Conservation (phyloP, 2,888 invertebrate species). For the Geotrupes spiniger region DNA sequence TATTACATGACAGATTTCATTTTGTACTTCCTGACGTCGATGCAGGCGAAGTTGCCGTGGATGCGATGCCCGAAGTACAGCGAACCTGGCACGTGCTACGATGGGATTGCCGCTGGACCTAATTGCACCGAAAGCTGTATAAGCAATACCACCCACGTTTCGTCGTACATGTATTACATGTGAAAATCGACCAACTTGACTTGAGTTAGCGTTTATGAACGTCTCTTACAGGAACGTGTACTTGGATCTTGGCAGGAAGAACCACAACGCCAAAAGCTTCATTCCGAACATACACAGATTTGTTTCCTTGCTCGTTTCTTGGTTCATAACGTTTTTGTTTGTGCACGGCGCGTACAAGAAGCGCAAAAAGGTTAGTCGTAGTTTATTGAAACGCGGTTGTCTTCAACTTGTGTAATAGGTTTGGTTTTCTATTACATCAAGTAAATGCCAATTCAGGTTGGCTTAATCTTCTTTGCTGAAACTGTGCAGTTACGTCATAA, state of each 20-base stretch:
- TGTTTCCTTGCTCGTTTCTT: slow-evolving; percentile 7
- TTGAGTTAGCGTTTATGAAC: background rate
- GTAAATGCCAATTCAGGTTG: too few species aligned
- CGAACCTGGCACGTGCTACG: slow-evolving; percentile 9
- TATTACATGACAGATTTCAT: slow-evolving; percentile 9
- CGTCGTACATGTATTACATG: slow-evolving; percentile 12
- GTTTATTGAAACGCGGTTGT: too few species aligned
- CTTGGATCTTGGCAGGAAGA: slow-evolving; percentile 3
- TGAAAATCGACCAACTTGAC: too few species aligned
- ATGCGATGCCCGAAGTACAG: slow-evolving; percentile 9
- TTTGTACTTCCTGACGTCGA: slow-evolving; percentile 14
- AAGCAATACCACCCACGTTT: slow-evolving; percentile 3
- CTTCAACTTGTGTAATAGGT: too few species aligned
- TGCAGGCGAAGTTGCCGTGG: slow-evolving; percentile 16
- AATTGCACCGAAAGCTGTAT: slow-evolving; percentile 1
- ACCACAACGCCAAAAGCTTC: background rate
- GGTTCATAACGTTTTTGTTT: slow-evolving; percentile 12
- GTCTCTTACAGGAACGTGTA: slow-evolving; percentile 7
- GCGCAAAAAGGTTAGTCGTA: slow-evolving; percentile 7
- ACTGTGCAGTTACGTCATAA: too few species aligned
- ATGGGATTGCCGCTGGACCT: background rate
- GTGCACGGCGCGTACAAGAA: slow-evolving; percentile 1
- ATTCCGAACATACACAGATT: slow-evolving; percentile 9
- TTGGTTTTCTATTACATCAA: too few species aligned
- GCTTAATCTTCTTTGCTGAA: too few species aligned